Evolutionary conservation across 2,888 invertebrate genomes (phyloP).

Genomic region (Polylopha cassiicola): DNA sequence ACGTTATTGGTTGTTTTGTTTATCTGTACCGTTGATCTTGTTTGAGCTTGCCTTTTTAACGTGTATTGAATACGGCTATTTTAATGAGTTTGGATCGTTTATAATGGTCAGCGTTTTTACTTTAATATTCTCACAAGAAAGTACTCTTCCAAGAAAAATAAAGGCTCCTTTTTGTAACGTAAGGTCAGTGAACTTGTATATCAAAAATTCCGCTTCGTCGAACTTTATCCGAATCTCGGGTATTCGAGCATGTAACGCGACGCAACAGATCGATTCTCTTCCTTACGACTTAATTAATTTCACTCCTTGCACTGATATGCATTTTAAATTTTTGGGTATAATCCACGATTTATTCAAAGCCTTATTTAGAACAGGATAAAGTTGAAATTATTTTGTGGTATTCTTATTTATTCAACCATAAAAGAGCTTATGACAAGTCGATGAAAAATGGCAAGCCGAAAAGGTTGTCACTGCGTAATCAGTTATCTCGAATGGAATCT

Average conservation of each 20-base stretch:
- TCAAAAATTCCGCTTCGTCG: constrained; percentile 25
- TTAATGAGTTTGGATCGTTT: too few species aligned
- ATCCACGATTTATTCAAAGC: constrained; percentile 14
- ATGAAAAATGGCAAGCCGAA: constrained; percentile 36
- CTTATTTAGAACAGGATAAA: constrained; percentile 1
- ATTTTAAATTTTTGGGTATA: constrained; percentile 13
- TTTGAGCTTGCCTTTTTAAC: constrained; percentile 4
- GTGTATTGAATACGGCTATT: constrained; percentile 8
- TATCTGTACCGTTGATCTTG: constrained; percentile 2
- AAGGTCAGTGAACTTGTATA: constrained; percentile 9
- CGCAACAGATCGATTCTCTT: constrained; percentile 60
- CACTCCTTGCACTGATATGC: constrained; percentile 26
- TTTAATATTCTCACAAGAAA: too few species aligned
- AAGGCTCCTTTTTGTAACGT: too few species aligned
- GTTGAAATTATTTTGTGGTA: constrained; percentile 9
- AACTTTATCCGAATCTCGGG: constrained; percentile 29
- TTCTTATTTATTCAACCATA: constrained; percentile 32
- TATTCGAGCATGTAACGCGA: constrained; percentile 60
- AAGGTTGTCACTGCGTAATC: constrained; percentile 43
- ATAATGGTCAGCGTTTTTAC: too few species aligned
- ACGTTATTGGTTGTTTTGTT: constrained; percentile 11
- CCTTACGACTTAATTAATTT: constrained; percentile 65
- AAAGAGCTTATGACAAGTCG: constrained; percentile 38
- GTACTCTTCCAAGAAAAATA: too few species aligned
- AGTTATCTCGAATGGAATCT: constrained; percentile 56